A percentile compares a stretch with the other conserved stretches of the same genome.
Conservation (phyloP, 1,140 invertebrate species). For the Penaeus vannamei region DNA sequence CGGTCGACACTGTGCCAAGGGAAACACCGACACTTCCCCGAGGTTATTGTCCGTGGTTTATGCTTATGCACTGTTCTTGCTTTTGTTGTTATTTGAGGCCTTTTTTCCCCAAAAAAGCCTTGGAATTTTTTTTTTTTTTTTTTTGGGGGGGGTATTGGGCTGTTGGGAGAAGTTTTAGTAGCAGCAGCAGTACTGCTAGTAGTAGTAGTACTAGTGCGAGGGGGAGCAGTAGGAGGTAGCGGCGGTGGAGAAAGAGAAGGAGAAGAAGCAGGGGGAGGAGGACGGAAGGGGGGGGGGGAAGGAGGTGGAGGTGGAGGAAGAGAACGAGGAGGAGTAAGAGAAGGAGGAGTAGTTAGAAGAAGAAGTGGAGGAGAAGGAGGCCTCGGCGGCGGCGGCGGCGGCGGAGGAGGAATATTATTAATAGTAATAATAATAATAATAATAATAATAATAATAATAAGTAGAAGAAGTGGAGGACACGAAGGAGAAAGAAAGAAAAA, state of each 20-base stretch:
- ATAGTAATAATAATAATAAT: neutral
- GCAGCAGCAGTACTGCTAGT: neutral
- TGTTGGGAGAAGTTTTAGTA: too few relatives aligned
- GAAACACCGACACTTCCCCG: too few relatives aligned
- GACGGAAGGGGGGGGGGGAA: neutral
- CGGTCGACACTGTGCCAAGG: too few relatives aligned
- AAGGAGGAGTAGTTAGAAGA: neutral
- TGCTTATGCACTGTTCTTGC: too few relatives aligned
- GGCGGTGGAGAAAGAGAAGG: neutral
- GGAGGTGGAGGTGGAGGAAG: neutral
- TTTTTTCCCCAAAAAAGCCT: too few relatives aligned
- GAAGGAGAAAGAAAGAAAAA: neutral
- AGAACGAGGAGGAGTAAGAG: neutral
- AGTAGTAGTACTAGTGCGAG: neutral
- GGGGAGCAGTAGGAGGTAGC: neutral
- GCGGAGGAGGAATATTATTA: neutral
- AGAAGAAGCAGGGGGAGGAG: neutral
- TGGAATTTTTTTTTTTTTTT: too few relatives aligned
- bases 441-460: too few relatives aligned
- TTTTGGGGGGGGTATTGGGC: too few relatives aligned
- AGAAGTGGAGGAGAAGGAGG: constrained; percentile 21
- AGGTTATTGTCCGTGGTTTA: too few relatives aligned
- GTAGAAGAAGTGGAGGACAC: neutral
- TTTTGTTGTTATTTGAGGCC: too few relatives aligned
- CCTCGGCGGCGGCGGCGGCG: neutral